A percentile compares a stretch with the other conserved stretches of the same genome.
These are phyloP conservation scores for Hirtodrosophila trivittata DNA, from an alignment of 2,888 invertebrate genomes.

Conservation along the genomic window DNA sequence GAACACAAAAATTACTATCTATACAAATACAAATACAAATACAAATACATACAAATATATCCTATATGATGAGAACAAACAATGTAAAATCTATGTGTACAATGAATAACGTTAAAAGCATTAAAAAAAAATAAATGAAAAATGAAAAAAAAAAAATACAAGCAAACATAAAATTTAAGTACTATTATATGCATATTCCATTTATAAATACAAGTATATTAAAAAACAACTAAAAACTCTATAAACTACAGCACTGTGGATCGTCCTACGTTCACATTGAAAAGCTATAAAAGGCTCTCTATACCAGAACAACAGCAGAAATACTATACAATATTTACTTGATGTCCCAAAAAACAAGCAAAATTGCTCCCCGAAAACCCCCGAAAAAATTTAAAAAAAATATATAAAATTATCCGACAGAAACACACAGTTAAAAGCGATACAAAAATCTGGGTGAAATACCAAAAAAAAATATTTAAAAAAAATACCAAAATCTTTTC, in stretches of 20 bases:
- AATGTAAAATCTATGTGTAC: constrained; percentile 39
- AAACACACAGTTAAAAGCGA: constrained; percentile 12
- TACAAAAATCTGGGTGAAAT: constrained; percentile 14
- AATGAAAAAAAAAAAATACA: constrained; percentile 21
- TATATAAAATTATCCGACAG: constrained; percentile 1
- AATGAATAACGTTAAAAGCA: constrained; percentile 45
- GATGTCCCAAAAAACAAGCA: constrained; percentile 11
- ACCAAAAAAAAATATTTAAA: constrained; percentile 24
- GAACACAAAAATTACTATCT: constrained; percentile 23
- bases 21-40: constrained; percentile 14
- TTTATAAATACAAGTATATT: not conserved
- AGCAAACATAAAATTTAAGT: not conserved
- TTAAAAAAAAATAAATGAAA: constrained; percentile 36
- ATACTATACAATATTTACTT: constrained; percentile 39
- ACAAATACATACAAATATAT: constrained; percentile 11
- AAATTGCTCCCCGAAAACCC: constrained; percentile 9
- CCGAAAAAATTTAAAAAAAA: constrained; percentile 20
- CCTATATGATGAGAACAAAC: constrained; percentile 17
- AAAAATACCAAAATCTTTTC: constrained; percentile 58
- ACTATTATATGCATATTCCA: constrained; percentile 1
- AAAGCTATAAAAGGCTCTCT: constrained; percentile 10
- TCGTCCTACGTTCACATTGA: constrained; percentile 13
- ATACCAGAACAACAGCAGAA: constrained; percentile 10
- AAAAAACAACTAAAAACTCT: constrained; percentile 8
- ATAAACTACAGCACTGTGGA: constrained; percentile 15